Conservation (phyloP, 2,113 vertebrate genomes). For the Sitta europaea region DNA sequence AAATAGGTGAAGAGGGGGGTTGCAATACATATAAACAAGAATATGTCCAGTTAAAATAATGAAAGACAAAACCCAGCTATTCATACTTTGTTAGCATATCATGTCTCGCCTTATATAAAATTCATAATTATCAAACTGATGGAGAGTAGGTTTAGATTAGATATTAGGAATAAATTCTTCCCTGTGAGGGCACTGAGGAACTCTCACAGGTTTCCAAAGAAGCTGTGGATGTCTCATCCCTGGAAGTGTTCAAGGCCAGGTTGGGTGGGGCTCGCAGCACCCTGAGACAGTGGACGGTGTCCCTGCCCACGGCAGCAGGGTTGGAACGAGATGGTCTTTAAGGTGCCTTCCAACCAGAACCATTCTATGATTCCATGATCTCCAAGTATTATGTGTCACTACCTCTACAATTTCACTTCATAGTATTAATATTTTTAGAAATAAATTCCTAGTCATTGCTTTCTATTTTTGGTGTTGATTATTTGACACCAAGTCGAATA, state of each 20-base stretch:
- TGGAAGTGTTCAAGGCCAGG: neutral
- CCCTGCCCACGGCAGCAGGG: neutral
- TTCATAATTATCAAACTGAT: neutral
- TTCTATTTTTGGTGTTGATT: neutral
- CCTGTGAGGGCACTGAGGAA: too few species aligned
- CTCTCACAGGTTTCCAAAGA: neutral
- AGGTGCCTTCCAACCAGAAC: neutral
- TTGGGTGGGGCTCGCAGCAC: fast-evolving
- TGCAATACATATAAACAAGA: neutral
- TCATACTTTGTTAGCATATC: neutral
- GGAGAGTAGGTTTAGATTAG: neutral
- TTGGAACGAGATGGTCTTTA: neutral
- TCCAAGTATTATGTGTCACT: neutral
- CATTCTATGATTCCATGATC: neutral
- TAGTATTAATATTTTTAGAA: neutral
- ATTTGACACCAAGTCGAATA: too few species aligned
- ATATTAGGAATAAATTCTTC: neutral
- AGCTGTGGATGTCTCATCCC: neutral
- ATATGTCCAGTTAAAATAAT: neutral
- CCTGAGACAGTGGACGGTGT: neutral
- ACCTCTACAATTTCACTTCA: neutral
- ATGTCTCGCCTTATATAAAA: neutral
- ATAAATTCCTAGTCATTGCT: neutral
- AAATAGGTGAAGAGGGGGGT: fast-evolving
- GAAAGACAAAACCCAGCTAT: neutral